phyloP scores from a whole-genome alignment of 2,113 vertebrate genomes.

The Pomatostomus ruficeps region DNA sequence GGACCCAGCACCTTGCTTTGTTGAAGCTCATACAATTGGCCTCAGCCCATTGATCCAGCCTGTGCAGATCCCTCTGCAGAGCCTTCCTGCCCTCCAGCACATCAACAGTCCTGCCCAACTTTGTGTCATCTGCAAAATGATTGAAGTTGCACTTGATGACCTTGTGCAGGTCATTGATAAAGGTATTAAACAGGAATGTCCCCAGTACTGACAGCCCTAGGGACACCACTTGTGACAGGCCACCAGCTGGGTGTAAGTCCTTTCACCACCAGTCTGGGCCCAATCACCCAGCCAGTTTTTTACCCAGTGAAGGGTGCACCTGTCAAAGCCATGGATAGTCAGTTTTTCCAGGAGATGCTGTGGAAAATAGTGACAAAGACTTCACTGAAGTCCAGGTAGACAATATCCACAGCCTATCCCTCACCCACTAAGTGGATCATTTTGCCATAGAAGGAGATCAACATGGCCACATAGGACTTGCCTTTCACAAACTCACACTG shows the following conservation, averaged over 20 bases:
- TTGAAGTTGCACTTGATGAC: not conserved
- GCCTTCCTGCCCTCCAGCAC: not conserved
- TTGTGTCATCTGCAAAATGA: not conserved
- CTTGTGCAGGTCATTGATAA: not conserved
- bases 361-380: not conserved
- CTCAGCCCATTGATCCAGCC: not conserved
- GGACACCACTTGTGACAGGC: not conserved
- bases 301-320: no score
- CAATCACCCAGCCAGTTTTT: not conserved
- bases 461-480: not conserved
- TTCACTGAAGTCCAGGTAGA: not conserved
- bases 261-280: no score
- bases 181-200: not conserved
- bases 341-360: not conserved
- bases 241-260: not conserved
- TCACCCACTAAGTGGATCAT: not conserved
- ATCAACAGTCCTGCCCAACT: not conserved
- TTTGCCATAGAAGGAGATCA: not conserved
- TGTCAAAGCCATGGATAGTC: fast-evolving
- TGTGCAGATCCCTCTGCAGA: not conserved
- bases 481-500: not conserved
- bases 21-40: not conserved
- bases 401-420: not conserved
- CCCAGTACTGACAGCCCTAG: not conserved
- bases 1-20: not conserved